Base-by-base conservation (phyloP, 1,140 invertebrate genomes). In the Aphelinus certus region DNA sequence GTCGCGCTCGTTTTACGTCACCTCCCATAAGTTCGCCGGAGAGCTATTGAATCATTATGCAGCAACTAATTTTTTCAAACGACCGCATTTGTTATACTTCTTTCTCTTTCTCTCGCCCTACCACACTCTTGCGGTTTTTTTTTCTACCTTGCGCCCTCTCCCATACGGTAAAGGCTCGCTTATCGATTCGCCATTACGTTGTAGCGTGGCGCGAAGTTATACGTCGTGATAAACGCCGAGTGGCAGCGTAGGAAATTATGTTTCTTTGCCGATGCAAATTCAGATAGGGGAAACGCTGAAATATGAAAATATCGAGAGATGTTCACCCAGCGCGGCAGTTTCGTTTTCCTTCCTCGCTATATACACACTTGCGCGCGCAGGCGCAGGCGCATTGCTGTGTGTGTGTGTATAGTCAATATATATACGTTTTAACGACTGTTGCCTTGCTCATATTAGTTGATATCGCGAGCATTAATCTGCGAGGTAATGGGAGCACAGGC, bases 241-340 rank as follows among this genome's bases (percentile, higher is more conserved):
- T 60, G 64, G 65, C 51, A 56, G 58, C 58, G 58, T 7, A 63
- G 49, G 65, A 68, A 68, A 74, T 69, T 68, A 58, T 26, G 65
- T 74, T 74, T 74, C 58, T 74, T 56, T 47, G 10, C 43, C 65
- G 65, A 74, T 74, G 72, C 7, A 57, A 68, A 74, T 69, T 74
- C 56, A 74, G 65, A 74, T 74, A 68, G 7, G 58, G 57, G 45
- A 69, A 74, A 55, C 42, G 9, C 51, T 74, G 71, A 69, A 69
- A 63, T 67, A 73, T 62, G 64, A 66, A 60, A 60, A 49, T 51
- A 65, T 65, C 51, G 51, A 72, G 43, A 55, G 26, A 1, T 58
- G 10, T 53, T 6, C 51, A 53, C 9, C 51, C 51, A 26, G 26
- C 26, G 26, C 26, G 26, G 26, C 51, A 53, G 58, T 48, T 45